Percentiles rank a stretch among this genome's conserved stretches.
These are phyloP conservation scores for Boulengeromyrus knoepffleri DNA, from an alignment of 2,113 vertebrate genomes.

Conservation along the genomic window DNA sequence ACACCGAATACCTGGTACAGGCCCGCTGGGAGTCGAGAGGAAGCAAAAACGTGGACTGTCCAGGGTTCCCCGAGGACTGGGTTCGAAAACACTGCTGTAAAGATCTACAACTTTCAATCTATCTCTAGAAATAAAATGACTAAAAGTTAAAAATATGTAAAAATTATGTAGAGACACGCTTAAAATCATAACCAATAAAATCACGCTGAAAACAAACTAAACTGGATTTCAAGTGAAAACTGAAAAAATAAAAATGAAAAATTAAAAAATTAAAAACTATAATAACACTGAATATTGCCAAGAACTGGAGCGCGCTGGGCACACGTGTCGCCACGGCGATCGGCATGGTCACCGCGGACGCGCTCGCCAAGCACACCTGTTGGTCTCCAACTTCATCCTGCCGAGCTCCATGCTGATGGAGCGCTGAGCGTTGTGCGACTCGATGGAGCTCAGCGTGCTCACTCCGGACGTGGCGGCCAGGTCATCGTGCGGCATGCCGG, in stretches of 20 bases:
- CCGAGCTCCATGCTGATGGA: constrained; percentile 82
- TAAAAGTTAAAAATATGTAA: neutral
- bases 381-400: constrained; percentile 90
- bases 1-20: too few species aligned
- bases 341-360: neutral
- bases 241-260: neutral
- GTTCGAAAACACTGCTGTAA: too few species aligned
- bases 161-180: neutral
- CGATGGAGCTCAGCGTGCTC: constrained; percentile 94
- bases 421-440: constrained; percentile 76
- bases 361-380: constrained; percentile 58
- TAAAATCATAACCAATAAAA: neutral
- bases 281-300: neutral
- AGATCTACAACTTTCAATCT: neutral
- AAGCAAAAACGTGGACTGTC: too few species aligned
- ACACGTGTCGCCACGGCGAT: neutral
- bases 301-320: neutral
- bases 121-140: neutral
- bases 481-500: constrained; percentile 70
- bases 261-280: neutral
- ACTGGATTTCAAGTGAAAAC: neutral
- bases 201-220: too few species aligned
- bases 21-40: too few species aligned
- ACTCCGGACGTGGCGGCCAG: constrained; percentile 88
- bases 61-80: too few species aligned